Base-by-base conservation (phyloP, 2,113 vertebrate species). In the Rhizomys pruinosus region DNA sequence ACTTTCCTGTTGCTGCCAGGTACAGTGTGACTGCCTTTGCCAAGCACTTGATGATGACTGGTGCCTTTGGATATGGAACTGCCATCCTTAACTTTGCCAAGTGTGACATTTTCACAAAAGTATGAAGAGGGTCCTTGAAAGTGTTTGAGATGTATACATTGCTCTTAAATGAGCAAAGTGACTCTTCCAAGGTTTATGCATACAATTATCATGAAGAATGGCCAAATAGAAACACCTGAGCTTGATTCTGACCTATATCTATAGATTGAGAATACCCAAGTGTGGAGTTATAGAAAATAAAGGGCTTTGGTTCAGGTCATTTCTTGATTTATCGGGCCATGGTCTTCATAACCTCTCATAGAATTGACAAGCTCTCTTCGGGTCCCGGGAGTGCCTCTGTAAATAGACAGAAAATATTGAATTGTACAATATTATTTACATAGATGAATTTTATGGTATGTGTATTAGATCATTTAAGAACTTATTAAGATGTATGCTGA, bases 261-360 rank as follows among this genome's bases (percentile, higher is more conserved):
- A 69, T 0, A 92, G 72, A 37, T 96, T 97, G 90, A 84, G 92
- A 61, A 92, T 90, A 84, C 92, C 85, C 86, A 95, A 93, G 90
- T 94, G 90, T 96, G 66, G 86, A 94, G 68, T 66, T 39, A 95
- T 34, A 39, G 86, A 87, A 87, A 92, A 68, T 93, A 96, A 94
- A 96, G 96, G 97, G 88, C 88, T 96, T 96, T 88, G 86, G 93
- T 93, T 93, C 92, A 94, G 86, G 91, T 29, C 78, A n/a, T n/a
- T n/a, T n/a, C 93, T 97, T 98, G 95, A 96, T 94, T 96, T 95
- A 94, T 95, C 94, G 97, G 66, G 47, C 6, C 6, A 52, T 52
- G 47, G 11, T 52, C 11, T 52, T 52, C 47, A 52, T 52, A 52
- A 11, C 11, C 47, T 52, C 47, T 52, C 47, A 52, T 52, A 52